phyloP scores from a whole-genome alignment of 1,140 invertebrate species.

The Pentalonia nigronervosa region DNA sequence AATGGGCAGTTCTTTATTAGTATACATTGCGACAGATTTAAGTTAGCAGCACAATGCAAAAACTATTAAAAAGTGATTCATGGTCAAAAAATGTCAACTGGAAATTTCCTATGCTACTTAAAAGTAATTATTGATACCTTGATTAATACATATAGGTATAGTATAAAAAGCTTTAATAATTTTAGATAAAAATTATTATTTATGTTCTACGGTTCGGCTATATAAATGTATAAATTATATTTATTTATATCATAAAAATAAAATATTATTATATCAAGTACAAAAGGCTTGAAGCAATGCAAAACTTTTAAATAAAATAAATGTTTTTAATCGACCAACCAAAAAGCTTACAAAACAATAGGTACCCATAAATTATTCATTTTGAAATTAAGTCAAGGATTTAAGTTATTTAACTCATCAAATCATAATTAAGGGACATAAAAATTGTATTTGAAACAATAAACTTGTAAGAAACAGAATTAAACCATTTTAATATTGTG shows the following conservation, averaged over 20 bases:
- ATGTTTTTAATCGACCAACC: neutral
- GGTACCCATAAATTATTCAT: too few relatives aligned
- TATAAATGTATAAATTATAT: neutral
- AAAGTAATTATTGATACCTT: neutral
- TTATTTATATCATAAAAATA: neutral
- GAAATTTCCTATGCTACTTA: neutral
- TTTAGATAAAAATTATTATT: too few relatives aligned
- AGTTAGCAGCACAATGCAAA: neutral
- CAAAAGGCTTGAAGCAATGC: neutral
- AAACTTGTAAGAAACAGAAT: too few relatives aligned
- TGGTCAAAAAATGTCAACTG: neutral
- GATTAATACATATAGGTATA: too few relatives aligned
- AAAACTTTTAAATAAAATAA: neutral
- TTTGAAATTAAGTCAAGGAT: too few relatives aligned
- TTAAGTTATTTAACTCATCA: too few relatives aligned
- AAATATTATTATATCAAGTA: neutral
- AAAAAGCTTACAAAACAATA: too few relatives aligned
- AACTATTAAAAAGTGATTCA: neutral
- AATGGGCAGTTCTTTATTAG: neutral
- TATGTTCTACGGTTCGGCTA: too few relatives aligned
- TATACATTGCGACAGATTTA: neutral
- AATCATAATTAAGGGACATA: too few relatives aligned
- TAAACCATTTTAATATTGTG: too few relatives aligned
- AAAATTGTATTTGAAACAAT: too few relatives aligned
- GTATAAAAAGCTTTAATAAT: too few relatives aligned